Evolutionary conservation across 2,888 invertebrate species (phyloP).

Genomic region (Epirrita christyi): DNA sequence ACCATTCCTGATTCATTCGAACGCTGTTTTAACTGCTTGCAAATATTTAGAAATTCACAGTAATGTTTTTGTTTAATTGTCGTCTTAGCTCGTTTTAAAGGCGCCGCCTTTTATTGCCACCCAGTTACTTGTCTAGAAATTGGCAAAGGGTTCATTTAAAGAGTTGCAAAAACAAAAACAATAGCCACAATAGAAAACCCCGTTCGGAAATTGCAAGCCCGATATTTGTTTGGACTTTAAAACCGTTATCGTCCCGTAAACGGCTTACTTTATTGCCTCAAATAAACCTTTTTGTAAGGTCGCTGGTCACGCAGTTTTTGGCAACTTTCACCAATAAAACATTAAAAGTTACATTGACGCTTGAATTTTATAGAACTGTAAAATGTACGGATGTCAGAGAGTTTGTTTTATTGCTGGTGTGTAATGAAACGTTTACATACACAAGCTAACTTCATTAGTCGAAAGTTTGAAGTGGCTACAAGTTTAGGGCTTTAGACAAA

Average conservation of each 20-base stretch:
- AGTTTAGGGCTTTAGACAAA: conserved; percentile 34
- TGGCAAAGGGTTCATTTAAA: conserved; percentile 62
- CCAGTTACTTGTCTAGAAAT: conserved; percentile 54
- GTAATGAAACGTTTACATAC: conserved; percentile 32
- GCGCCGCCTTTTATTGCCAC: conserved; percentile 57
- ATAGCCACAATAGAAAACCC: conserved; percentile 51
- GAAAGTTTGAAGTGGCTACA: conserved; percentile 33
- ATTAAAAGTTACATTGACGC: conserved; percentile 26
- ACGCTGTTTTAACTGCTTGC: conserved; percentile 38
- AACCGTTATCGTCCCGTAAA: conserved; percentile 58
- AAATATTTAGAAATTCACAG: conserved; percentile 40
- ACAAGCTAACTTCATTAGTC: conserved; percentile 31
- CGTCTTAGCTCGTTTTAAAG: conserved; percentile 41
- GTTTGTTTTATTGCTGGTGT: conserved; percentile 35
- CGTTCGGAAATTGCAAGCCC: conserved; percentile 49
- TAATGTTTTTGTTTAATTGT: conserved; percentile 35
- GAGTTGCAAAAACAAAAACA: conserved; percentile 69
- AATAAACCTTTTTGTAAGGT: conserved; percentile 51
- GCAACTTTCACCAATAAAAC: conserved; percentile 38
- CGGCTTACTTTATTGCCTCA: conserved; percentile 65
- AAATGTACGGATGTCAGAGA: conserved; percentile 29
- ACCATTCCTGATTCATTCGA: conserved; percentile 25
- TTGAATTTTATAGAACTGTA: conserved; percentile 29
- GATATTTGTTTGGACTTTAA: conserved; percentile 48
- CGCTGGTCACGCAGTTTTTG: conserved; percentile 22